A percentile compares a stretch with the other conserved stretches of the same genome.
phyloP scores from a whole-genome alignment of 2,888 invertebrate genomes.

The Scaptomyza polygonia region DNA sequence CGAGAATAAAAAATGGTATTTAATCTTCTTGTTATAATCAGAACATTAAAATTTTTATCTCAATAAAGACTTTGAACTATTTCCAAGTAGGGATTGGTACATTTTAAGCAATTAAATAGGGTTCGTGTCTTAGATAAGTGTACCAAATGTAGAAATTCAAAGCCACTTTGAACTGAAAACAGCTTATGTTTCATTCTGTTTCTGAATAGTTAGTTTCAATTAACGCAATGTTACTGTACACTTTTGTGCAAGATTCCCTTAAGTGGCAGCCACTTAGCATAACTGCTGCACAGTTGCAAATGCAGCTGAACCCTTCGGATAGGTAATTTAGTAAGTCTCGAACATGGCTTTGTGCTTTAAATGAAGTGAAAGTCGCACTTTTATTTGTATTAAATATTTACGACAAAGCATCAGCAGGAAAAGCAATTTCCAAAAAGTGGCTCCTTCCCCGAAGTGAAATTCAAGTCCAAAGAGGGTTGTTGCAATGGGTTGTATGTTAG shows the following conservation, averaged over 20 bases:
- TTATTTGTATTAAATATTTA: conserved; percentile 75
- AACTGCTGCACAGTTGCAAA: conserved; percentile 18
- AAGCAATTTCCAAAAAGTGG: conserved; percentile 54
- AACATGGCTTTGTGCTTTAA: conserved; percentile 58
- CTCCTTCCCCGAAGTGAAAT: conserved; percentile 58
- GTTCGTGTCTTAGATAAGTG: not conserved
- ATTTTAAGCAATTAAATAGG: not conserved
- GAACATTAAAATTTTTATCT: not conserved
- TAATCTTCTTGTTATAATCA: too few relatives aligned
- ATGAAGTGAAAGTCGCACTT: conserved; percentile 73
- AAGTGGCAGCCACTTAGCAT: conserved; percentile 21
- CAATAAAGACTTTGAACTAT: not conserved
- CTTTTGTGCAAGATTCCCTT: not conserved
- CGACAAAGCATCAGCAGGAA: conserved; percentile 51
- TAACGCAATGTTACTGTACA: conserved; percentile 1
- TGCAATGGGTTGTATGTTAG: not conserved
- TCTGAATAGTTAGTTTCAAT: not conserved
- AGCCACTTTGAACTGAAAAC: not conserved
- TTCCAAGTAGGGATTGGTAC: not conserved
- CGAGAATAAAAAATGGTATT: not conserved
- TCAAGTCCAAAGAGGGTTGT: conserved; percentile 35
- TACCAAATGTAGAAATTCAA: not conserved
- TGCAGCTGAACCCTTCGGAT: conserved; percentile 32
- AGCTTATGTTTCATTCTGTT: not conserved
- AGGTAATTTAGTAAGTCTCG: conserved; percentile 34